Conservation (phyloP, 2,888 invertebrate species). For the Epinotia ramella region DNA sequence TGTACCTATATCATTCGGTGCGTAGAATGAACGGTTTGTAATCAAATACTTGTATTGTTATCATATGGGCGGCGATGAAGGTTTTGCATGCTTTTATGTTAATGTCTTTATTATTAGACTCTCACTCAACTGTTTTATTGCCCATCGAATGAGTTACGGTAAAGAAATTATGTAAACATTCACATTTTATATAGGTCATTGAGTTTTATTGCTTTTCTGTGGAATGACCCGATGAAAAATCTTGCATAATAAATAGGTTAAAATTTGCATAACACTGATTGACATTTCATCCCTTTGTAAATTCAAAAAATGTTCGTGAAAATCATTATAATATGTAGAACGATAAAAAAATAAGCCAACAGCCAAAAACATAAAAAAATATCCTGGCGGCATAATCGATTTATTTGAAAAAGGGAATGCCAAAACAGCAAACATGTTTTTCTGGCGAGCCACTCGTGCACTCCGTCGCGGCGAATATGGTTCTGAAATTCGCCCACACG, state of each 20-base stretch:
- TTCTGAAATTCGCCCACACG: conserved; percentile 59
- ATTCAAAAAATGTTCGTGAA: background rate
- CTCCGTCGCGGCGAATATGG: conserved; percentile 49
- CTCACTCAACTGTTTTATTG: conserved; percentile 29
- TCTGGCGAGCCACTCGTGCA: conserved; percentile 53
- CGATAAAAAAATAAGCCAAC: background rate
- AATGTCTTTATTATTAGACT: conserved; percentile 38
- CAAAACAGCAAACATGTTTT: conserved; percentile 60
- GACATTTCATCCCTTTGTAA: background rate
- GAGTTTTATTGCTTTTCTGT: conserved; percentile 22
- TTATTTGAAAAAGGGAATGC: conserved; percentile 12
- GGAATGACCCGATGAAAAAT: background rate
- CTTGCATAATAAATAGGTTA: background rate
- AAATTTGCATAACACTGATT: background rate
- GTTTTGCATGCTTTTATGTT: conserved; percentile 43
- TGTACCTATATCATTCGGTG: conserved; percentile 15
- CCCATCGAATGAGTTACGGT: conserved; percentile 24
- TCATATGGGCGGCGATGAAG: conserved; percentile 18
- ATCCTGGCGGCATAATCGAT: background rate
- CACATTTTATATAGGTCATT: conserved; percentile 22
- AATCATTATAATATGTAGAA: background rate
- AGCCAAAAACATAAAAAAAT: background rate
- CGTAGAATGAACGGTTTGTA: conserved; percentile 20
- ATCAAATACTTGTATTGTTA: conserved; percentile 17
- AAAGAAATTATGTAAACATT: conserved; percentile 38